phyloP scores from a whole-genome alignment of 2,888 invertebrate genomes.

The Microctonus aethiopoides region DNA sequence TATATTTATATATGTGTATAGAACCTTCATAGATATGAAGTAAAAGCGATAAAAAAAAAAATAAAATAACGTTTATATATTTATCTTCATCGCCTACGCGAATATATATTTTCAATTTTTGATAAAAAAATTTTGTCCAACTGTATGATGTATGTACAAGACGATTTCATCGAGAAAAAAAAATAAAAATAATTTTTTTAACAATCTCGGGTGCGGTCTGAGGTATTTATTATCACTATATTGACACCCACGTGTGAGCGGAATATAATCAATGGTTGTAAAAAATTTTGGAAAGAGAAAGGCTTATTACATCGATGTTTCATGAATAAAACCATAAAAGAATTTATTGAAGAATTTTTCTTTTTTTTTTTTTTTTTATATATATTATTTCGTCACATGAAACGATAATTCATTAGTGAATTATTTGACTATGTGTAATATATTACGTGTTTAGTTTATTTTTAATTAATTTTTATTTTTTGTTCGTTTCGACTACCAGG shows the following conservation, averaged over 20 bases:
- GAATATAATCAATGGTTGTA: not conserved
- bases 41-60: not conserved
- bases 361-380: too few species aligned
- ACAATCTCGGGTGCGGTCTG: not conserved
- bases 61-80: not conserved
- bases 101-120: not conserved
- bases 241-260: not conserved
- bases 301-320: not conserved
- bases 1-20: not conserved
- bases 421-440: too few species aligned
- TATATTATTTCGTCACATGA: too few species aligned
- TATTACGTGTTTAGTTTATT: too few species aligned
- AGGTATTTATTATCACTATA: not conserved
- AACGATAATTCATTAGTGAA: too few species aligned
- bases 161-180: not conserved
- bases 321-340: not conserved
- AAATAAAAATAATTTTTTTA: not conserved
- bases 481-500: not conserved
- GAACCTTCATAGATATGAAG: not conserved
- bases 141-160: not conserved
- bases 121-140: not conserved
- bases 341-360: too few species aligned
- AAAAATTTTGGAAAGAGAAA: not conserved
- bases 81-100: not conserved
- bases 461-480: not conserved